phyloP scores from a whole-genome alignment of 2,113 vertebrate genomes.

The Tachysurus fulvidraco region DNA sequence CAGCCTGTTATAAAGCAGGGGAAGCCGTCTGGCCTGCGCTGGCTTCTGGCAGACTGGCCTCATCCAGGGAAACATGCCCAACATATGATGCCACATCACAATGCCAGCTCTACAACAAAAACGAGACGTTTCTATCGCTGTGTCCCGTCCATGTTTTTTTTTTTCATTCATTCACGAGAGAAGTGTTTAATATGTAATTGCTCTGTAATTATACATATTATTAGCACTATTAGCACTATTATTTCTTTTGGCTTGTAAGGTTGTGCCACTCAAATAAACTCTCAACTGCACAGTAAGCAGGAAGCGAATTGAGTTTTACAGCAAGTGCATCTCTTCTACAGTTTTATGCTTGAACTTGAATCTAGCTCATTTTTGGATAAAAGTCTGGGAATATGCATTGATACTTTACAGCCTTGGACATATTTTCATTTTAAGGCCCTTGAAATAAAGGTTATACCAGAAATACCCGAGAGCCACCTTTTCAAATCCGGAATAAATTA shows the following conservation, averaged over 20 bases:
- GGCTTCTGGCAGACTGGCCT: background rate
- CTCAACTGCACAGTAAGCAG: background rate
- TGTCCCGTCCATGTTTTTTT: background rate
- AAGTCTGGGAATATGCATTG: background rate
- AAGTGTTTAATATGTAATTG: background rate
- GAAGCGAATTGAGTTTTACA: background rate
- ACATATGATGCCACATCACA: background rate
- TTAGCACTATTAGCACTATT: background rate
- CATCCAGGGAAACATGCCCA: conserved; percentile 1
- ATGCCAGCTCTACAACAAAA: background rate
- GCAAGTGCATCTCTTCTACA: background rate
- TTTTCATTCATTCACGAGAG: background rate
- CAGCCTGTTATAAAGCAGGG: conserved; percentile 14
- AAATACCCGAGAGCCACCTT: background rate
- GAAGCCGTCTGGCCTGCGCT: conserved; percentile 5
- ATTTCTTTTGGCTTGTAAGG: background rate
- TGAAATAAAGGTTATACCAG: background rate
- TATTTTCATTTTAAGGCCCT: conserved; percentile 3
- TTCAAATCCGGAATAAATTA: background rate
- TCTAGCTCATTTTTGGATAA: background rate
- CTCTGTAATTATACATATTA: background rate
- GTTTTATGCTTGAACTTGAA: background rate
- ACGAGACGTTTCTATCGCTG: background rate
- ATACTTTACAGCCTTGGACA: background rate
- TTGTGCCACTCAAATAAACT: background rate